These are phyloP conservation scores for Zaprionus ghesquierei DNA, from an alignment of 1,140 invertebrate genomes.

Conservation along the genomic window DNA sequence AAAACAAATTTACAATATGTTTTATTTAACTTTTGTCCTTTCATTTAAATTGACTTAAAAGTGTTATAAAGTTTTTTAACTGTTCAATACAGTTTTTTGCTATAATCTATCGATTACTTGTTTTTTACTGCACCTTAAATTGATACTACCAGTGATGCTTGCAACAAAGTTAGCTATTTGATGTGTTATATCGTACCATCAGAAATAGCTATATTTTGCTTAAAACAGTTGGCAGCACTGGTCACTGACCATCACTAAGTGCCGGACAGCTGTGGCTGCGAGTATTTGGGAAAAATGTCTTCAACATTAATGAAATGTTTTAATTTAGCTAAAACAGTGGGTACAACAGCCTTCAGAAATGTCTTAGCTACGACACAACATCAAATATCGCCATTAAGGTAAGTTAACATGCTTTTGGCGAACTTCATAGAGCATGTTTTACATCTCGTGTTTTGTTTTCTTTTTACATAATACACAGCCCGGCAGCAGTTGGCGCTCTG, in stretches of 20 bases:
- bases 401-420: neutral
- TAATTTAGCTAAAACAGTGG: constrained; percentile 56
- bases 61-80: neutral
- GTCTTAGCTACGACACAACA: constrained; percentile 32
- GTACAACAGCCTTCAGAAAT: constrained; percentile 29
- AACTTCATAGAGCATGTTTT: neutral
- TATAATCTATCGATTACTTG: neutral
- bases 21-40: neutral
- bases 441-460: constrained; percentile 30
- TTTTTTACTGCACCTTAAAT: neutral
- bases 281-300: constrained; percentile 48
- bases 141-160: no score
- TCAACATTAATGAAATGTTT: constrained; percentile 67
- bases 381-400: constrained; percentile 41
- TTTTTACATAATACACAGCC: constrained; percentile 65
- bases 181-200: no score
- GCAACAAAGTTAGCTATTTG: no score
- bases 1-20: neutral
- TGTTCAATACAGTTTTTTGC: neutral
- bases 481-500: constrained; percentile 15
- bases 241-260: constrained; percentile 15
- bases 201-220: no score
- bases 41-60: neutral
- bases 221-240: no score
- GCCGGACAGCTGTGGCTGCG: constrained; percentile 14